Evolutionary conservation across 2,888 invertebrate species (phyloP).

Genomic region (Allophyes oxyacanthae): DNA sequence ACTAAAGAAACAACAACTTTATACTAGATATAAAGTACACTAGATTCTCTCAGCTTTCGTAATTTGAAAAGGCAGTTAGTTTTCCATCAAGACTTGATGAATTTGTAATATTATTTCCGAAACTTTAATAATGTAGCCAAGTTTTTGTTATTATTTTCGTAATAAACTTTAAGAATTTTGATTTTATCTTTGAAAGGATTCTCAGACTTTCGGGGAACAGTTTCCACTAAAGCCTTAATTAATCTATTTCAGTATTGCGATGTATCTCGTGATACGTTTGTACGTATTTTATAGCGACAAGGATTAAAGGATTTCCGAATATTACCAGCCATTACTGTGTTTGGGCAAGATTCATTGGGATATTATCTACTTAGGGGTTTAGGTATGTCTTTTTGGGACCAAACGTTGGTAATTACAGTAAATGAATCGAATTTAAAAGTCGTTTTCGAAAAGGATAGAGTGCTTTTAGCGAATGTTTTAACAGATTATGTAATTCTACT

Average conservation of each 20-base stretch:
- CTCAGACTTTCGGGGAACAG: constrained; percentile 15
- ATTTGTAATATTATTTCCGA: constrained; percentile 39
- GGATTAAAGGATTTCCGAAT: constrained; percentile 50
- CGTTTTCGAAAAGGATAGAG: constrained; percentile 7
- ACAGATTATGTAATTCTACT: background rate
- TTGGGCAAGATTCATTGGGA: constrained; percentile 43
- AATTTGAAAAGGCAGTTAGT: constrained; percentile 12
- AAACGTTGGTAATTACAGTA: constrained; percentile 34
- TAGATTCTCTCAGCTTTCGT: too few relatives aligned
- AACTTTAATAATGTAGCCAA: constrained; percentile 18
- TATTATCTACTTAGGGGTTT: constrained; percentile 42
- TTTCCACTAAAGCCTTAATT: too few relatives aligned
- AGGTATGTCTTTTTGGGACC: constrained; percentile 30
- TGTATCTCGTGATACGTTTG: constrained; percentile 34
- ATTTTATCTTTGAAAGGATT: constrained; percentile 14
- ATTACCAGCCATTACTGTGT: constrained; percentile 33
- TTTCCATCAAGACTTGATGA: constrained; percentile 33
- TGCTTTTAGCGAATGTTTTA: constrained; percentile 13
- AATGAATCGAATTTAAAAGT: constrained; percentile 28
- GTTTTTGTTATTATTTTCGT: constrained; percentile 9
- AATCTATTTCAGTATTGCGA: constrained; percentile 21
- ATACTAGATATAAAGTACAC: too few relatives aligned
- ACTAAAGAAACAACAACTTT: too few relatives aligned
- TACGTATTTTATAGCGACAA: constrained; percentile 26
- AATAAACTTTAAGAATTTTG: constrained; percentile 21